phyloP scores from a whole-genome alignment of 2,113 vertebrate species.

The Microtus ochrogaster region DNA sequence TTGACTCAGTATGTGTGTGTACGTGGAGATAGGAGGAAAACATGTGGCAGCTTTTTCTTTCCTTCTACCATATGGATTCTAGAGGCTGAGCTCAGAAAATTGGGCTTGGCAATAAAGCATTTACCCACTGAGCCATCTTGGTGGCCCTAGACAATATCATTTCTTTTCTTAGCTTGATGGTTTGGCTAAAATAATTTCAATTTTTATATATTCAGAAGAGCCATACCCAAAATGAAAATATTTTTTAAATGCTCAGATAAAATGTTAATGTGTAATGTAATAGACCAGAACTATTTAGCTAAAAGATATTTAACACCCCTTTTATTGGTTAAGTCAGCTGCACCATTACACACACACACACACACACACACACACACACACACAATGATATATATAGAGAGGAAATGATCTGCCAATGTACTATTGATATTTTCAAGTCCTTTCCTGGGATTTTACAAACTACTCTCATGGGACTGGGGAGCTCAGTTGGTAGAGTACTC shows the following conservation, averaged over 20 bases:
- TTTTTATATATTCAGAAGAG: slow-evolving; percentile 36
- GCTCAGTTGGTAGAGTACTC: not conserved
- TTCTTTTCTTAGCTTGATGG: slow-evolving; percentile 34
- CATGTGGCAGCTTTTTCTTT: not conserved
- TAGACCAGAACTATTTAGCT: not conserved
- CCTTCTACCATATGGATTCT: not conserved
- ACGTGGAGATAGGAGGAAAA: not conserved
- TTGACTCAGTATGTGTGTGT: not conserved
- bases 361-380: not conserved
- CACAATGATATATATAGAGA: too few relatives aligned
- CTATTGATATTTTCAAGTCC: slow-evolving; percentile 30
- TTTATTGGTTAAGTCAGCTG: slow-evolving; percentile 41
- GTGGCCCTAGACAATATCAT: not conserved
- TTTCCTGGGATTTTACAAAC: not conserved
- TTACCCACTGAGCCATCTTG: not conserved
- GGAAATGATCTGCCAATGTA: not conserved
- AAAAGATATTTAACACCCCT: slow-evolving; percentile 16
- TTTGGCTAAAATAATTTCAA: slow-evolving; percentile 42
- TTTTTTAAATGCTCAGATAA: slow-evolving; percentile 25
- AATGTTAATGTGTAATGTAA: slow-evolving; percentile 1
- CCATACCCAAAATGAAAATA: slow-evolving; percentile 40
- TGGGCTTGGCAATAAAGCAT: not conserved
- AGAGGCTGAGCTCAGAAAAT: not conserved
- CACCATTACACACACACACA: not conserved
- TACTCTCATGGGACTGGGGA: not conserved